phyloP scores from a whole-genome alignment of 2,113 vertebrate species.

The Rhinoptilus africanus region DNA sequence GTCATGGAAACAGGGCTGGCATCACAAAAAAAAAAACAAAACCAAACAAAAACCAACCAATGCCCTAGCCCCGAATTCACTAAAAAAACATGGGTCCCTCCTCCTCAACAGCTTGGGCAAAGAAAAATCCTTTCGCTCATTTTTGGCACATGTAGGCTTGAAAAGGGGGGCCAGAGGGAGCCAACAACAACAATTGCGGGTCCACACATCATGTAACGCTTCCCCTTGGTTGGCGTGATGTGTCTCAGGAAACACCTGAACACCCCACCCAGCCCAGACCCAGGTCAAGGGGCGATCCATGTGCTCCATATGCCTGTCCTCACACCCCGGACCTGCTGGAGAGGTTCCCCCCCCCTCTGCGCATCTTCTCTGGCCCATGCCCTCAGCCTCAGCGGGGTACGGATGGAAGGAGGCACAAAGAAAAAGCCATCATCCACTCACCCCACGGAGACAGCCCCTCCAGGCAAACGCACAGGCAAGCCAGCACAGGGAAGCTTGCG shows the following conservation, averaged over 20 bases:
- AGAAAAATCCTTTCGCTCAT: background rate
- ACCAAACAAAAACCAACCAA: no score
- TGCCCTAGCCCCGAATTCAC: background rate
- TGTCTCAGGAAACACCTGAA: background rate
- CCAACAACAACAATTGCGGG: background rate
- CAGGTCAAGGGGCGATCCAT: background rate
- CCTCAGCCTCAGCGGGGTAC: background rate
- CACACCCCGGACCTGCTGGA: fast-evolving
- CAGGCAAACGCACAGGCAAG: background rate
- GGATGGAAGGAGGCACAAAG: background rate
- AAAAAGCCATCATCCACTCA: background rate
- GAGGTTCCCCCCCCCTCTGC: background rate
- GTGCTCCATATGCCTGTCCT: fast-evolving
- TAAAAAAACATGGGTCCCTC: background rate
- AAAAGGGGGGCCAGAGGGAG: background rate
- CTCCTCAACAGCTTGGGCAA: background rate
- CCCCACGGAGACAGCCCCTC: background rate
- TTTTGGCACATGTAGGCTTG: background rate
- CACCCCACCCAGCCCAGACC: background rate
- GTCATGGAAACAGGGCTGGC: background rate
- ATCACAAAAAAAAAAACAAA: background rate
- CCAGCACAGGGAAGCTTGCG: fast-evolving
- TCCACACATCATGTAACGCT: fast-evolving
- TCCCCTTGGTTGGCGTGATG: background rate
- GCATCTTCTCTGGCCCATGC: background rate